These are phyloP conservation scores for Gracilinanus agilis DNA, from an alignment of 2,113 vertebrate genomes.

Conservation along the genomic window DNA sequence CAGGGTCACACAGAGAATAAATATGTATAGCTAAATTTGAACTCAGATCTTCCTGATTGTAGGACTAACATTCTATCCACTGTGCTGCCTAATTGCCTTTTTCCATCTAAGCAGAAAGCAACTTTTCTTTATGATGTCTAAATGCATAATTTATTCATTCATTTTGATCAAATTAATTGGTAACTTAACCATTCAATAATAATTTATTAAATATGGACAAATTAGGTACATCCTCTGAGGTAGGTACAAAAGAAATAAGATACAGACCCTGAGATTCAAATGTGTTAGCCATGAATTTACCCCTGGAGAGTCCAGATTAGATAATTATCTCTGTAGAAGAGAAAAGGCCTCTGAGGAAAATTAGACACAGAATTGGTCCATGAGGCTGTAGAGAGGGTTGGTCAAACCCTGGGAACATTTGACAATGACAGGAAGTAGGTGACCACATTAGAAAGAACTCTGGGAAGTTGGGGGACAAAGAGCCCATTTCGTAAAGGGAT, in stretches of 20 bases:
- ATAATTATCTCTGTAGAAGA: neutral
- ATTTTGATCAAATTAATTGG: neutral
- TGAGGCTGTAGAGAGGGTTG: neutral
- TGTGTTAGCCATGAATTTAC: neutral
- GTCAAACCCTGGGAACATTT: neutral
- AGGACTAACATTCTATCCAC: neutral
- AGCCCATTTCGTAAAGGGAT: neutral
- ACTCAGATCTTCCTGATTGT: neutral
- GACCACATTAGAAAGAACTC: neutral
- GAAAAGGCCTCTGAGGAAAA: neutral
- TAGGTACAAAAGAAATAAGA: neutral
- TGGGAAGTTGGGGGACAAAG: neutral
- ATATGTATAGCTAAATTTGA: neutral
- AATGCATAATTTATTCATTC: neutral
- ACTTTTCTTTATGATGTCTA: neutral
- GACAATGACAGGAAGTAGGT: neutral
- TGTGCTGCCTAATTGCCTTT: neutral
- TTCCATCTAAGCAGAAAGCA: neutral
- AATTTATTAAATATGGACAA: neutral
- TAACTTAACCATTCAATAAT: neutral
- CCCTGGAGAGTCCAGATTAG: neutral
- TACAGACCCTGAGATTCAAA: neutral
- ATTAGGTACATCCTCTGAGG: neutral
- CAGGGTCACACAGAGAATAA: neutral
- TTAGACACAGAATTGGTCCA: neutral